Evolutionary conservation across 2,797 vertebrate genomes (phyloP).

Genomic region (Lithobates pipiens): DNA sequence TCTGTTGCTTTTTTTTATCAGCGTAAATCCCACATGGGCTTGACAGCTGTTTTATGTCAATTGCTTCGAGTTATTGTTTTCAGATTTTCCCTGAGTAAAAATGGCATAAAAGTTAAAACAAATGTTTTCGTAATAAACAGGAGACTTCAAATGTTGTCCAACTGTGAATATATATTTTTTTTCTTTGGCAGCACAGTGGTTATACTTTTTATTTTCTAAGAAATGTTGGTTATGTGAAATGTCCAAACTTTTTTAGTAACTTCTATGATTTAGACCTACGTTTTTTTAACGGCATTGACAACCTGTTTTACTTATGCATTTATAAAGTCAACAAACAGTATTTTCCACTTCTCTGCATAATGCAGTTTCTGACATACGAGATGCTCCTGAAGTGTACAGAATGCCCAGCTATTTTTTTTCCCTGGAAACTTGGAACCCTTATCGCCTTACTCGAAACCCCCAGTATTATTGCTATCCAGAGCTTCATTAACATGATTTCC

Average conservation of each 20-base stretch:
- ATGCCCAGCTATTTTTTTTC: no score
- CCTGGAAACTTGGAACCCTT: no score
- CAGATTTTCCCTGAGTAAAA: conserved; percentile 76
- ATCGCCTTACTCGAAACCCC: no score
- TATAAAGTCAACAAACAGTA: not conserved
- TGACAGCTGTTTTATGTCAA: conserved; percentile 84
- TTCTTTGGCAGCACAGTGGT: conserved; percentile 47
- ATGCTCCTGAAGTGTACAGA: no score
- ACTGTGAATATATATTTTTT: conserved; percentile 63
- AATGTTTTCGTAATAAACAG: conserved; percentile 76
- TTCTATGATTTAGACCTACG: conserved; percentile 26
- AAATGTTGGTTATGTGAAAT: conserved; percentile 44
- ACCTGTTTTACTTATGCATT: conserved; percentile 1
- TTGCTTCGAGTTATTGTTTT: conserved; percentile 84
- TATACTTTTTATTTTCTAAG: conserved; percentile 65
- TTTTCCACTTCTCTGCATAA: not conserved
- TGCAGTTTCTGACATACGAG: no score
- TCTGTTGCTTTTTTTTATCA: conserved; percentile 87
- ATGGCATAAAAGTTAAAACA: conserved; percentile 68
- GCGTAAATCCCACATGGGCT: conserved; percentile 81
- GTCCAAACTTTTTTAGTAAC: conserved; percentile 21
- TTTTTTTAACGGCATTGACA: not conserved
- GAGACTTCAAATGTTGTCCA: conserved; percentile 68
- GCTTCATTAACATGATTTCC: no score
- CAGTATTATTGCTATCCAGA: no score